Base-by-base conservation (phyloP, 2,888 invertebrate genomes). In the Chrysina gloriosa region DNA sequence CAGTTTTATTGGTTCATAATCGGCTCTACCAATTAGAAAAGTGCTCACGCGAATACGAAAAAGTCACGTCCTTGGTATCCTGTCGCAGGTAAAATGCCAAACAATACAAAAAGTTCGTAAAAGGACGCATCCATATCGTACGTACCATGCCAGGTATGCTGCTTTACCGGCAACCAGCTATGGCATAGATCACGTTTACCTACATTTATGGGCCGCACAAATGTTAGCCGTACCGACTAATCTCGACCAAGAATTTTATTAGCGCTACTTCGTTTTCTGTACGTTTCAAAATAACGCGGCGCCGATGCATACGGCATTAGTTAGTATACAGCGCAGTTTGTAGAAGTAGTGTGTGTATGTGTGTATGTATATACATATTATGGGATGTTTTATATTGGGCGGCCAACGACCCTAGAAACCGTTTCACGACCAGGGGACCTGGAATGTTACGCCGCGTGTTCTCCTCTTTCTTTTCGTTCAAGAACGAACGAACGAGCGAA, bases 341-440 rank as follows among this genome's bases (percentile, higher is more conserved):
- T n/a, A n/a, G n/a, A n/a, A n/a, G n/a, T n/a, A n/a, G n/a, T n/a
- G n/a, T n/a, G n/a, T n/a, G n/a, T n/a, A n/a, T n/a, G n/a, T n/a
- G n/a, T n/a, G n/a, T n/a, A n/a, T n/a, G n/a, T n/a, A n/a, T n/a
- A n/a, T n/a, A n/a, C n/a, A 21, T 50, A 19, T 42, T 47, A 34
- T 31, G 11, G 54, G 63, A 52, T 61, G 23, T 19, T 58, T 63
- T 65, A 72, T 75, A 75, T 76, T 76, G 75, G 73, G 74, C 73
- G 78, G 76, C 65, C 78, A 77, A 74, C 76, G 77, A 78, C 78
- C 78, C 72, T 69, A 77, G 77, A 75, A 78, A 78, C 78, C 77
- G 78, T 78, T 78, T 71, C 65, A 65, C 71, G 71, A 70, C 70
- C 70, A 69, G 70, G 68, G 70, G 42, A 61, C 72, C 72, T 72